Percentiles rank a stretch among this genome's conserved stretches.
phyloP scores from a whole-genome alignment of 2,113 vertebrate species.

The Piprites chloris region DNA sequence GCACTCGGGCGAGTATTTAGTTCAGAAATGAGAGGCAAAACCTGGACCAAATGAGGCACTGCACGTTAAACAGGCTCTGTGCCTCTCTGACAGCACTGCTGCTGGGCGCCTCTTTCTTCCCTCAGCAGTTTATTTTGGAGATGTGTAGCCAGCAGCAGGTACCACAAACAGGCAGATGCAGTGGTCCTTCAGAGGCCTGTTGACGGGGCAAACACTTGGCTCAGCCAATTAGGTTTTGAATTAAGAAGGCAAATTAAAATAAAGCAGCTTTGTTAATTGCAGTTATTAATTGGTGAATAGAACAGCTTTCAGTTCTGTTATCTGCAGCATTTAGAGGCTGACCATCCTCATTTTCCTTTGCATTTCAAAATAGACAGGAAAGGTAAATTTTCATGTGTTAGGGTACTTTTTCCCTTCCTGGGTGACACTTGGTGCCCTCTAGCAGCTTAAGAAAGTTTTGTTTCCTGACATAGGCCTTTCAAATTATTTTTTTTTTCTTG shows the following conservation, averaged over 20 bases:
- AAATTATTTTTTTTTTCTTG: background rate
- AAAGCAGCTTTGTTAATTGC: background rate
- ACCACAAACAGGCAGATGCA: accelerated
- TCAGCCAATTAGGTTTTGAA: background rate
- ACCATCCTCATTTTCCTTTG: background rate
- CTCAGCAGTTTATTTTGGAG: background rate
- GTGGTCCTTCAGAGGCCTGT: background rate
- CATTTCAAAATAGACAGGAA: background rate
- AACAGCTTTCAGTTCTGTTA: background rate
- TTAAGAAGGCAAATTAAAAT: background rate
- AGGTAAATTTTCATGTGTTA: background rate
- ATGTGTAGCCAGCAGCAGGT: background rate
- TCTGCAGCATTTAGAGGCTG: background rate
- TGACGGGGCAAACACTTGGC: background rate
- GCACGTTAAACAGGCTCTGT: background rate
- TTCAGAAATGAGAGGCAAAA: background rate
- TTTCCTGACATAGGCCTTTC: background rate
- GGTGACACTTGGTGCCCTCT: background rate
- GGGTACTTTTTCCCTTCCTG: background rate
- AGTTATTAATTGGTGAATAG: background rate
- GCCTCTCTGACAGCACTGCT: background rate
- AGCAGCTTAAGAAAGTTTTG: background rate
- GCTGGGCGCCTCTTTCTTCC: background rate
- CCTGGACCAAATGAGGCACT: background rate
- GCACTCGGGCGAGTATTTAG: accelerated